phyloP scores from a whole-genome alignment of 2,888 invertebrate species.

The Idaea dimidiata region DNA sequence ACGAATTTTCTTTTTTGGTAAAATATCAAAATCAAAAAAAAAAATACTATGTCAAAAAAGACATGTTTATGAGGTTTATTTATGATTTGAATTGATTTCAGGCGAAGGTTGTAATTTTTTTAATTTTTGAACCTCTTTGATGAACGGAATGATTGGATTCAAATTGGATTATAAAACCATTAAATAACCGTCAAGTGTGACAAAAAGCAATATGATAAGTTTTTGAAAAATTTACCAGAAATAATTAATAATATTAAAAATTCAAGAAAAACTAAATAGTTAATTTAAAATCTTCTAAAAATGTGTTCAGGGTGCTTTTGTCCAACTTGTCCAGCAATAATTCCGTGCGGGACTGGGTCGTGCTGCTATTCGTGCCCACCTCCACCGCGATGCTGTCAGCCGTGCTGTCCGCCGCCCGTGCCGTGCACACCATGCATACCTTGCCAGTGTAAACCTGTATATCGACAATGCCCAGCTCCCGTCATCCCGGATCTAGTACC shows the following conservation, averaged over 20 bases:
- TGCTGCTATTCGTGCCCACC: constrained; percentile 58
- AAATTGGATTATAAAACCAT: no score
- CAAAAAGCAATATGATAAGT: constrained; percentile 7
- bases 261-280: neutral
- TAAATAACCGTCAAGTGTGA: constrained; percentile 14
- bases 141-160: no score
- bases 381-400: constrained; percentile 53
- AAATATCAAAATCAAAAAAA: neutral
- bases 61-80: neutral
- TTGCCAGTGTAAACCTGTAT: constrained; percentile 59
- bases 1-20: neutral
- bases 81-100: neutral
- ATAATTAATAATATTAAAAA: constrained; percentile 16
- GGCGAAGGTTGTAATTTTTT: neutral
- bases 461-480: constrained; percentile 65
- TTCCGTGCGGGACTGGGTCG: constrained; percentile 62
- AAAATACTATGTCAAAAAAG: neutral
- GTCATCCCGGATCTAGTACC: constrained; percentile 62
- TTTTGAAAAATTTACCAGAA: constrained; percentile 10
- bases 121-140: neutral
- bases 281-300: constrained; percentile 6
- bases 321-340: constrained; percentile 64
- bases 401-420: constrained; percentile 62
- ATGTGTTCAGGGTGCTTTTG: constrained; percentile 60
- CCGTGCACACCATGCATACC: constrained; percentile 70